Conservation (phyloP, 2,888 invertebrate species). For the Bedellia somnulentella region DNA sequence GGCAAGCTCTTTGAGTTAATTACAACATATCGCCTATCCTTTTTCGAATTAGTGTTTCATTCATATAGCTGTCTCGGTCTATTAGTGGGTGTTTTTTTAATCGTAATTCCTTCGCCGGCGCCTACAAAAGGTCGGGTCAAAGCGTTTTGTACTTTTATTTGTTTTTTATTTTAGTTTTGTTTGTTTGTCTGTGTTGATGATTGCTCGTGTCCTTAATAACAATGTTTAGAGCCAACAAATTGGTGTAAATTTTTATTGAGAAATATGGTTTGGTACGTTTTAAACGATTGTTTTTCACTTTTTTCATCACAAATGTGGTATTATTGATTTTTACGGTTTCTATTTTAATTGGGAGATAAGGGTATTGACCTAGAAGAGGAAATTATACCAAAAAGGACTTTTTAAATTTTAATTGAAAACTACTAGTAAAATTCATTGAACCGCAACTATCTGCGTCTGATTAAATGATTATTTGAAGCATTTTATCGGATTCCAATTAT, state of each 20-base stretch:
- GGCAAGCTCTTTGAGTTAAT: constrained; percentile 54
- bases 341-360: neutral
- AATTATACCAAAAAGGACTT: neutral
- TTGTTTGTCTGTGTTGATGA: constrained; percentile 38
- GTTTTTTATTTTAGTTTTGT: no score
- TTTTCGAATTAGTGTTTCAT: constrained; percentile 10
- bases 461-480: no score
- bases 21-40: constrained; percentile 19
- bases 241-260: constrained; percentile 55
- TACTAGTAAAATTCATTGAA: neutral
- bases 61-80: constrained; percentile 3
- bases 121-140: constrained; percentile 50
- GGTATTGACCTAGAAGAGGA: neutral
- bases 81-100: constrained; percentile 3
- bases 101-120: constrained; percentile 24
- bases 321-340: neutral
- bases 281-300: neutral
- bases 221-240: constrained; percentile 50
- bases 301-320: neutral
- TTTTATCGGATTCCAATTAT: no score
- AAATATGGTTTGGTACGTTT: constrained; percentile 18
- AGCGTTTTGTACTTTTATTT: constrained; percentile 32
- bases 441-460: no score
- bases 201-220: constrained; percentile 44
- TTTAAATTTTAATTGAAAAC: neutral